These are phyloP conservation scores for Crax fasciolata DNA, from an alignment of 2,797 vertebrate genomes.

Conservation along the genomic window DNA sequence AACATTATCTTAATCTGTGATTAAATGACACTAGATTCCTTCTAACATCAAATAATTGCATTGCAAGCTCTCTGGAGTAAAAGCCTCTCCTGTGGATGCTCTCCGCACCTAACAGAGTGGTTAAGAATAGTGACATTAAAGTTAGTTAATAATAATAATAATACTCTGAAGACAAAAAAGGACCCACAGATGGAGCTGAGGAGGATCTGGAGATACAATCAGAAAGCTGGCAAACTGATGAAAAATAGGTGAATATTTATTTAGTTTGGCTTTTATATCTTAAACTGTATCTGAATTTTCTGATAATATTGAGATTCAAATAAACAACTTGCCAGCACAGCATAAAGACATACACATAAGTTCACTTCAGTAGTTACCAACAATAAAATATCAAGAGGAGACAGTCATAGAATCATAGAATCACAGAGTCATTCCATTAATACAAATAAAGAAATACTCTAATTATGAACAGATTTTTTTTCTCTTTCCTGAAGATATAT, in stretches of 20 bases:
- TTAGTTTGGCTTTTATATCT: not conserved
- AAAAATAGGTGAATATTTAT: not conserved
- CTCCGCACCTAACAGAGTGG: not conserved
- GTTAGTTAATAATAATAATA: not conserved
- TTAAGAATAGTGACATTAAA: not conserved
- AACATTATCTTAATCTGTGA: not conserved
- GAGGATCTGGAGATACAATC: not conserved
- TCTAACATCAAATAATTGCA: not conserved
- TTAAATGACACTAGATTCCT: not conserved
- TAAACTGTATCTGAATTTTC: not conserved
- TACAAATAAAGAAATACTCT: not conserved
- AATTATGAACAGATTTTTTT: fast-evolving
- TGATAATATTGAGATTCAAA: not conserved
- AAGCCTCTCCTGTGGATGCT: not conserved
- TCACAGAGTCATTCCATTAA: not conserved
- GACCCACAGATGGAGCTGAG: not conserved
- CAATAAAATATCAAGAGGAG: not conserved
- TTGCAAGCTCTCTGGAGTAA: not conserved
- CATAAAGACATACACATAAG: not conserved
- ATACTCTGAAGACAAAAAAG: not conserved
- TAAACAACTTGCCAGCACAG: not conserved
- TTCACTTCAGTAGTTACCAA: not conserved
- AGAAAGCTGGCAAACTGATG: not conserved
- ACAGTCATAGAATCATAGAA: not conserved
- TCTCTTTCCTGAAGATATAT: not conserved